Conservation (phyloP, 2,113 vertebrate species). For the Sphyrna mokarran region DNA sequence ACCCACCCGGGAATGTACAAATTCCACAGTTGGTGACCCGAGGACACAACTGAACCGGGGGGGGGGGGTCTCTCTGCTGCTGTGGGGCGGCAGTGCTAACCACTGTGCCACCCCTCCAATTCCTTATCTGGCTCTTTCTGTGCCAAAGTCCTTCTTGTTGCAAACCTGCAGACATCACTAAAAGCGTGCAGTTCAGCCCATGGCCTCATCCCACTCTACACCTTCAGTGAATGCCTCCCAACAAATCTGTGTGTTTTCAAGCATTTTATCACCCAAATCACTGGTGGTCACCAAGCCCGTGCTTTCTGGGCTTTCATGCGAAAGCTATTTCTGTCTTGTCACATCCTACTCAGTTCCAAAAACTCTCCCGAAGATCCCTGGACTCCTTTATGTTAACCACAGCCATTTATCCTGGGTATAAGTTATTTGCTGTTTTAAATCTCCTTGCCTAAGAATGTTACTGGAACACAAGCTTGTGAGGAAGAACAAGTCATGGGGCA, state of each 20-base stretch:
- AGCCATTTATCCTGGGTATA: not conserved
- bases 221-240: not conserved
- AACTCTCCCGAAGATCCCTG: not conserved
- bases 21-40: too few species aligned
- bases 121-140: too few species aligned
- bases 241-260: not conserved
- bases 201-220: not conserved
- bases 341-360: not conserved
- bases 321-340: not conserved
- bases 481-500: not conserved
- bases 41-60: too few species aligned
- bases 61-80: too few species aligned
- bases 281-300: not conserved
- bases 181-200: not conserved
- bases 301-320: not conserved
- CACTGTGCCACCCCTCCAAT: not conserved
- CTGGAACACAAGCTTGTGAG: not conserved
- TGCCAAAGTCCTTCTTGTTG: not conserved
- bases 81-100: too few species aligned
- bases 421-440: not conserved
- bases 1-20: too few species aligned
- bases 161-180: not conserved
- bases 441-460: not conserved
- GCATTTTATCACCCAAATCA: not conserved
- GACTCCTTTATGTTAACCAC: not conserved